Evolutionary conservation across 2,113 vertebrate species (phyloP).

Genomic region (Bubo scandiacus): DNA sequence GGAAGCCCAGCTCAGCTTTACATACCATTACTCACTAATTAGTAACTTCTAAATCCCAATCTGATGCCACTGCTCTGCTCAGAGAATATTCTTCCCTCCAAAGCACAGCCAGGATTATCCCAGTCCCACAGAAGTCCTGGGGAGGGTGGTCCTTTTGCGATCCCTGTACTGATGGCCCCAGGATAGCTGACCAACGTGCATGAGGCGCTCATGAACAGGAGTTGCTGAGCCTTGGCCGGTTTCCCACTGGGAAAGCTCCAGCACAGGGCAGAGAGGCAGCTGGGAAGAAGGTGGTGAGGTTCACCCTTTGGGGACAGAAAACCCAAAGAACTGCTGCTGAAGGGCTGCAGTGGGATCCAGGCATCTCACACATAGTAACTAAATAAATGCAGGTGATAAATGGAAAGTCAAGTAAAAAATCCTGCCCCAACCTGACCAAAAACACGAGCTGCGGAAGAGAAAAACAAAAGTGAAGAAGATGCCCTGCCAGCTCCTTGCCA

Average conservation of each 20-base stretch:
- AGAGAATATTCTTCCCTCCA: neutral
- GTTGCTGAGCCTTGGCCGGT: accelerated
- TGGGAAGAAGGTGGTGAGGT: neutral
- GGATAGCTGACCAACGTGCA: accelerated
- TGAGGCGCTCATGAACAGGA: accelerated
- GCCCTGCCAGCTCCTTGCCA: neutral
- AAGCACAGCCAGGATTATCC: neutral
- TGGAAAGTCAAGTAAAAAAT: neutral
- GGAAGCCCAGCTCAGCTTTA: neutral
- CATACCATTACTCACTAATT: neutral
- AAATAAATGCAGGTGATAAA: neutral
- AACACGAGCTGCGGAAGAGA: neutral
- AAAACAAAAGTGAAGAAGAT: neutral
- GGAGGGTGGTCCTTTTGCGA: neutral
- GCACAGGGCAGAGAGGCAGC: neutral
- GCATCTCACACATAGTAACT: neutral
- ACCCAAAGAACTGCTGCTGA: neutral
- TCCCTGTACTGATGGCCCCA: accelerated
- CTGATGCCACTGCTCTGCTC: neutral
- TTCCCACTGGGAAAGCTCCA: neutral
- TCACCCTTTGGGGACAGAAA: neutral
- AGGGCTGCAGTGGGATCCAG: neutral
- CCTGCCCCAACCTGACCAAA: neutral
- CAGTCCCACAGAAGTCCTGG: accelerated
- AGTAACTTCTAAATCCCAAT: neutral